Base-by-base conservation (phyloP, 2,888 invertebrate genomes). In the Drosophila monieri region DNA sequence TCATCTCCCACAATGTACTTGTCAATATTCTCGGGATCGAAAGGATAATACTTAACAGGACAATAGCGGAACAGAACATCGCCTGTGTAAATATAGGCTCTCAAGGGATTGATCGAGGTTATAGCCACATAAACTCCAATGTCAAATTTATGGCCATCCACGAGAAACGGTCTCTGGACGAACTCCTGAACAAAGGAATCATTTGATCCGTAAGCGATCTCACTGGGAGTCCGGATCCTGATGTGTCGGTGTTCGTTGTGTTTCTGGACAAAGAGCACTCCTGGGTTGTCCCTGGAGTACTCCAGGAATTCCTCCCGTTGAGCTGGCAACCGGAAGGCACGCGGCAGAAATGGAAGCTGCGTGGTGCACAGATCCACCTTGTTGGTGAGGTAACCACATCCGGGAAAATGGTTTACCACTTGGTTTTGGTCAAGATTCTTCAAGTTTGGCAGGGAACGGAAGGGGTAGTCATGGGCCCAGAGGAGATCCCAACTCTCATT, bases 401-500 rank as follows among this genome's bases (percentile, higher is more conserved):
- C 99, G 0, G 99, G 99, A 81, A 98, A 96, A 89, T 99, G 98
- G 49, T 99, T 99, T 0, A 99, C 95, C 90, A 93, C 94, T 90
- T 98, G 97, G 89, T 96, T 93, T 0, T 94, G 92, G 77, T 94
- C 93, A 9, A 98, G 91, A 68, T 93, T 93, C 62, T 92, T 93
- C 32, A 96, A 85, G 46, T 91, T 87, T 6, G 88, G 62, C 41
- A 90, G 68, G 9, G 62, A 59, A 0, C 80, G 68, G 86, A 98
- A 98, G 0, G 98, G 98, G 90, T 97, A 98, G 84, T 97, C 97
- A 90, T 98, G 97, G 0, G 98, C 95, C 99, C 99, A 99, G 9
- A 99, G 91, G 0, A 99, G 92, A 89, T 95, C 94, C 98, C 98
- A 99, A 0, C 46, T 35, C 4, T 93, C 92, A 1, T 95, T 93